These are phyloP conservation scores for Thymelicus lineola DNA, from an alignment of 2,888 invertebrate species.

Conservation along the genomic window DNA sequence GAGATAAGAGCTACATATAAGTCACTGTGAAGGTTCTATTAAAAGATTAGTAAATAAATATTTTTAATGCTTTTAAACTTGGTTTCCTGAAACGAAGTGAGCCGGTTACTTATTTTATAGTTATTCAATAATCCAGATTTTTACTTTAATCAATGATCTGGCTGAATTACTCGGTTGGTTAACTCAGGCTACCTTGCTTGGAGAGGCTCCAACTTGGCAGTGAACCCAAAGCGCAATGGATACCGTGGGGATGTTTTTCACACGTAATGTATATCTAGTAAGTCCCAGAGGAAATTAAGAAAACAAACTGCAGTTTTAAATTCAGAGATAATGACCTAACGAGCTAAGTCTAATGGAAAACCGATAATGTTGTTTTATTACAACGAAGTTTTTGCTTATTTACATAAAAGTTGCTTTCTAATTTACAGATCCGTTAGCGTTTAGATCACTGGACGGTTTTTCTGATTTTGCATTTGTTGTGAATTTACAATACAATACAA, in stretches of 20 bases:
- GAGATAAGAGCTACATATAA: too few species aligned
- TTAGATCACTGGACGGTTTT: neutral
- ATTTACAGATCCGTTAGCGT: neutral
- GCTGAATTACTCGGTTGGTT: conserved; percentile 15
- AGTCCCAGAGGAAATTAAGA: conserved; percentile 32
- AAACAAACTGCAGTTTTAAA: conserved; percentile 31
- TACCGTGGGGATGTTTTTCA: conserved; percentile 38
- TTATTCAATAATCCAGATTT: conserved; percentile 9
- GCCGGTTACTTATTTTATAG: too few species aligned
- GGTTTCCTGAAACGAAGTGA: too few species aligned
- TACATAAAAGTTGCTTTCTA: neutral
- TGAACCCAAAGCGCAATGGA: conserved; percentile 29
- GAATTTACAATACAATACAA: too few species aligned
- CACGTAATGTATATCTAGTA: conserved; percentile 38
- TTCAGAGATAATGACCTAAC: conserved; percentile 35
- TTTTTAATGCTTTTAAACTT: too few species aligned
- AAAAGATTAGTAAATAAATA: too few species aligned
- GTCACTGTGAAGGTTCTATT: too few species aligned
- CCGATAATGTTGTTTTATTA: conserved; percentile 29
- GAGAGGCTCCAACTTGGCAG: conserved; percentile 40
- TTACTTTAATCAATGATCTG: conserved; percentile 26
- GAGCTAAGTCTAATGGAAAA: conserved; percentile 31
- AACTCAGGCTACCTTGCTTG: conserved; percentile 38
- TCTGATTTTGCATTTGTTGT: neutral
- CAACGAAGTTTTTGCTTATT: conserved; percentile 7